These are phyloP conservation scores for Caenorhabditis remanei DNA, from an alignment of 1,140 invertebrate species.

Conservation along the genomic window DNA sequence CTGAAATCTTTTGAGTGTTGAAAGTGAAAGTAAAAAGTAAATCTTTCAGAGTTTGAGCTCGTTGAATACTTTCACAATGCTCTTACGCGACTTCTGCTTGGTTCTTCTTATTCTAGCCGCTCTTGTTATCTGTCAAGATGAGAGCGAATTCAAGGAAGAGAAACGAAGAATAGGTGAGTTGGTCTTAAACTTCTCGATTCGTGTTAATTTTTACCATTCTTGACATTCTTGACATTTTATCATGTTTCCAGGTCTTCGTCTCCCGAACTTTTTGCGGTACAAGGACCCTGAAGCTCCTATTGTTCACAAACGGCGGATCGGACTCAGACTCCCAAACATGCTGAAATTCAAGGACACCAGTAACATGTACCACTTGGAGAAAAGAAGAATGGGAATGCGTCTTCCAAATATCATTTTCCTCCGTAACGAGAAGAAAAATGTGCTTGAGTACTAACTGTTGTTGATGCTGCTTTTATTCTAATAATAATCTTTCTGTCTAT, in stretches of 20 bases:
- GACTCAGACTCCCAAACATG: constrained; percentile 23
- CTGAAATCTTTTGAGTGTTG: background rate
- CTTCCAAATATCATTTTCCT: constrained; percentile 49
- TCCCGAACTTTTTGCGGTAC: constrained; percentile 8
- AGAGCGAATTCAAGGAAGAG: background rate
- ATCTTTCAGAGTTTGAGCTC: background rate
- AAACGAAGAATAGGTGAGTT: constrained; percentile 25
- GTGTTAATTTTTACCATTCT: background rate
- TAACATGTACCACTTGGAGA: constrained; percentile 34
- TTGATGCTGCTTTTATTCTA: background rate
- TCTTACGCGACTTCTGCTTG: constrained; percentile 11
- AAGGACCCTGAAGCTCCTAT: constrained; percentile 4
- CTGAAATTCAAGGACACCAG: constrained; percentile 29
- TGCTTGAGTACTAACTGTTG: constrained; percentile 31
- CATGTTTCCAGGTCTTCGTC: constrained; percentile 12
- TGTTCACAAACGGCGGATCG: constrained; percentile 30
- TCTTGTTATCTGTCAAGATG: background rate
- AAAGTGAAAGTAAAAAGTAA: constrained; percentile 8
- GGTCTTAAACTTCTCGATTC: background rate
- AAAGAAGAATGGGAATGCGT: constrained; percentile 36
- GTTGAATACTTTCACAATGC: background rate
- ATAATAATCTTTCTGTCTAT: background rate
- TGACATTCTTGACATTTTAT: background rate
- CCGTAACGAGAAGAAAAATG: constrained; percentile 40
- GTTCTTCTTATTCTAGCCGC: background rate